Base-by-base conservation (phyloP, 2,113 vertebrate genomes). In the Suncus etruscus region DNA sequence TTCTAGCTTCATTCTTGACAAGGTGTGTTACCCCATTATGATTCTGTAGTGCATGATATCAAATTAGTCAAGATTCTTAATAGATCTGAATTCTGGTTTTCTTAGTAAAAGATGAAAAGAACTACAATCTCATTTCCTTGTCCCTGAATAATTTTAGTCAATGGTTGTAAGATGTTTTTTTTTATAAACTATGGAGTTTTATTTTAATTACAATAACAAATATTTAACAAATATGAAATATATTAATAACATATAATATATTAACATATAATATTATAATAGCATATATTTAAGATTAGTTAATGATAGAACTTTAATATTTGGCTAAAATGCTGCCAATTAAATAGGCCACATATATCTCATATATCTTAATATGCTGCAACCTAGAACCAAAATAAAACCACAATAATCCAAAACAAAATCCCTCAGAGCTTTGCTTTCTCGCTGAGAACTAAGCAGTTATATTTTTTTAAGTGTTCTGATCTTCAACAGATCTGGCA, bases 301-400 rank as follows among this genome's bases (percentile, higher is more conserved):
- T 47, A 82, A 24, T 31, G 48, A 51, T 69, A 58, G n/a, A 14
- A 15, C 48, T 29, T 69, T 77, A 95, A 79, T 32, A 15, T 86
- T 88, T 86, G 68, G 65, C 31, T 68, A 61, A 24, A 10, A 50
- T 25, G 20, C 74, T 45, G 11, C 70, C 68, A 48, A 89, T 81
- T 88, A 83, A 91, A 81, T 15, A 76, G 24, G 24, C 3, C 22
- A 68, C 8, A 76, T 66, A 51, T 9, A 75, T 94, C 90, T 83
- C 8, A 76, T 66, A 51, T 9, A 75, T 94, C 90, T 86, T 51
- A 88, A 83, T 61, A 39, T 47, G 8, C 66, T 78, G 0, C 25
- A 66, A 72, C 9, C 27, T 81, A 32, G 50, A 92, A 92, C 5
- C 39, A 83, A 89, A 90, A 87, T 47, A 51, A 87, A 92, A 73